Conservation (phyloP, 35 echinoderm and acorn worm genomes). For the Apostichopus japonicus region DNA sequence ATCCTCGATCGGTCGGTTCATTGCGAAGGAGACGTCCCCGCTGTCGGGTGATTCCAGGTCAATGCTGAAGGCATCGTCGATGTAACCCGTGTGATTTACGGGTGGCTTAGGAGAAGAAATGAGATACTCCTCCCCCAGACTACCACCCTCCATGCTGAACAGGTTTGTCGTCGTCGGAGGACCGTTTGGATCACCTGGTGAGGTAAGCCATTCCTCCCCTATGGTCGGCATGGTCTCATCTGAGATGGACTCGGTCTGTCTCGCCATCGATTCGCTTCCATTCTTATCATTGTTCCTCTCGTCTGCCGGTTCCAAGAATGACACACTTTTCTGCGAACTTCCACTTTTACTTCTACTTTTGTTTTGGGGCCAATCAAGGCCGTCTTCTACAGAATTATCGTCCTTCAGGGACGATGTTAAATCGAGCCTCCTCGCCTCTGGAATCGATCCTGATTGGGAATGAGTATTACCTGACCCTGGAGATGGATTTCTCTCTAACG, state of each 20-base stretch:
- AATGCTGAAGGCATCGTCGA: slow-evolving; percentile 43
- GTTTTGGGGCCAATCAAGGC: background rate
- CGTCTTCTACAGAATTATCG: background rate
- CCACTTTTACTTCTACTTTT: slow-evolving; percentile 38
- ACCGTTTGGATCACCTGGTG: background rate
- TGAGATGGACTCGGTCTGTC: background rate
- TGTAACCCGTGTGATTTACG: background rate
- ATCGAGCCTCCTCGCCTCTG: slow-evolving; percentile 15
- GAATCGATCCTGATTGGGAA: background rate
- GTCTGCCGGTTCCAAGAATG: slow-evolving; percentile 66
- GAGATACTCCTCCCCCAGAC: slow-evolving; percentile 61
- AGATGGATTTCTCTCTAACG: background rate
- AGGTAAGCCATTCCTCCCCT: background rate
- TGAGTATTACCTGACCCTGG: slow-evolving; percentile 25
- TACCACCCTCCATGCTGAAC: background rate
- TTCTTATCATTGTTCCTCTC: background rate
- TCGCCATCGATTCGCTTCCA: background rate
- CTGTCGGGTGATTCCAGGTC: slow-evolving; percentile 46
- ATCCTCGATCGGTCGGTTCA: slow-evolving; percentile 60
- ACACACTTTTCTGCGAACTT: slow-evolving; percentile 80
- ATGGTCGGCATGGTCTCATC: slow-evolving; percentile 47
- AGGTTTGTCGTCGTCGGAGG: background rate
- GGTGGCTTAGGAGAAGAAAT: slow-evolving; percentile 56
- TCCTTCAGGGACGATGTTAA: background rate
- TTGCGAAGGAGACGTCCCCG: background rate